These are phyloP conservation scores for Haemorhous mexicanus DNA, from an alignment of 2,113 vertebrate genomes.

Conservation along the genomic window DNA sequence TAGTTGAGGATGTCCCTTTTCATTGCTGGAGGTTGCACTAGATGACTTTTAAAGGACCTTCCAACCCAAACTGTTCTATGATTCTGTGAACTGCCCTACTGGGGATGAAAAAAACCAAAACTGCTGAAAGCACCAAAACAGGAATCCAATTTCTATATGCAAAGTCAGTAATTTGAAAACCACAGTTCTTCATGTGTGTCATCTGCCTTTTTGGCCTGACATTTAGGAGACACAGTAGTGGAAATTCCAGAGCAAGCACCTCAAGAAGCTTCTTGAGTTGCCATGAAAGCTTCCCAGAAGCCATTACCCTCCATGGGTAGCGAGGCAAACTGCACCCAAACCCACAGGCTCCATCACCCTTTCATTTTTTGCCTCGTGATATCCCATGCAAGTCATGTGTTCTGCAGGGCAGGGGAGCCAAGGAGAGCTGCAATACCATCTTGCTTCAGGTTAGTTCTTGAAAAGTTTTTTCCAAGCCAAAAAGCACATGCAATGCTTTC, in stretches of 20 bases:
- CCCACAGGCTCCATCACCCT: fast-evolving
- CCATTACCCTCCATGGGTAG: fast-evolving
- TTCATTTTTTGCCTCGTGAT: background rate
- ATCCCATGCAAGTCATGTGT: background rate
- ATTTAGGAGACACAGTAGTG: background rate
- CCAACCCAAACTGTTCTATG: background rate
- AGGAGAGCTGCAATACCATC: background rate
- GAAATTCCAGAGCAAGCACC: background rate
- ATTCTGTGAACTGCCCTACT: background rate
- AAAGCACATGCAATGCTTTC: background rate
- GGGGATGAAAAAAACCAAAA: background rate
- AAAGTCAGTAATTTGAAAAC: background rate
- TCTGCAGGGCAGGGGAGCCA: background rate
- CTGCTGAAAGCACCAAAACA: background rate
- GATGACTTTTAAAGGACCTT: background rate
- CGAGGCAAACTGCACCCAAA: background rate
- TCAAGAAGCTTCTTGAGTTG: background rate
- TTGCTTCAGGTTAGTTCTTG: background rate
- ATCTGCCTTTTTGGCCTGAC: background rate
- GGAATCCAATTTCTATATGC: background rate
- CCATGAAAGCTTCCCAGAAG: background rate
- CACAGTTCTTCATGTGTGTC: background rate
- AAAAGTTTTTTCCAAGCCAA: background rate
- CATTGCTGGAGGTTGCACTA: background rate
- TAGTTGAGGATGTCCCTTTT: background rate